Evolutionary conservation across 2,797 vertebrate species (phyloP).

Genomic region (Crocidura indochinensis): DNA sequence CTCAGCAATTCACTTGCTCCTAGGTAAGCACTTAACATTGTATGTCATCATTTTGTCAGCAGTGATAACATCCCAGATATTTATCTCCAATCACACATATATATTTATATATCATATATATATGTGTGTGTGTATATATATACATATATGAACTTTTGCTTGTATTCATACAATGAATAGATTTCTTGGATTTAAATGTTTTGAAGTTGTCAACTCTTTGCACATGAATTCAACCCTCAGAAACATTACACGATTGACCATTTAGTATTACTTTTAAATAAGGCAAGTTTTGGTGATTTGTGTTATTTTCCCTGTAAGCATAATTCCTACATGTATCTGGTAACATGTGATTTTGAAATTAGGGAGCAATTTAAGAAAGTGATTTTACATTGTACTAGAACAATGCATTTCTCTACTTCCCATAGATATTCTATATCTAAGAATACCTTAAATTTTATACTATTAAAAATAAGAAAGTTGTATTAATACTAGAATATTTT

Average conservation of each 20-base stretch:
- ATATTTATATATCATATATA: not conserved
- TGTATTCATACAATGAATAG: constrained; percentile 62
- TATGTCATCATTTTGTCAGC: constrained; percentile 62
- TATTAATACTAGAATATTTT: constrained; percentile 70
- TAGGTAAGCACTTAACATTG: constrained; percentile 77
- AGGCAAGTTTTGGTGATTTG: not conserved
- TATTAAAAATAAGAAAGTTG: constrained; percentile 35
- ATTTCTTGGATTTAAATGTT: constrained; percentile 64
- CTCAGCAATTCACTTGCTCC: constrained; percentile 44
- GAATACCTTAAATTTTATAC: constrained; percentile 62
- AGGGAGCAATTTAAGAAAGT: constrained; percentile 52
- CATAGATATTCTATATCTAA: not conserved
- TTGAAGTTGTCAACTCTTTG: constrained; percentile 63
- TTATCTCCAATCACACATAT: constrained; percentile 60
- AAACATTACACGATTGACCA: not conserved
- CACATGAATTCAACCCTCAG: not conserved
- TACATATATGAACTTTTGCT: constrained; percentile 53
- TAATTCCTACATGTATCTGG: not conserved
- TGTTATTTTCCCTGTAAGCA: constrained; percentile 1
- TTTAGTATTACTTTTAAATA: constrained; percentile 9
- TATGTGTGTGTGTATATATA: not conserved
- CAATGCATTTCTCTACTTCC: not conserved
- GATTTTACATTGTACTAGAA: not conserved
- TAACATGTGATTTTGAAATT: not conserved
- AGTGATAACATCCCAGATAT: constrained; percentile 70